Base-by-base conservation (phyloP, 2,797 vertebrate species). In the Antennarius maculatus region DNA sequence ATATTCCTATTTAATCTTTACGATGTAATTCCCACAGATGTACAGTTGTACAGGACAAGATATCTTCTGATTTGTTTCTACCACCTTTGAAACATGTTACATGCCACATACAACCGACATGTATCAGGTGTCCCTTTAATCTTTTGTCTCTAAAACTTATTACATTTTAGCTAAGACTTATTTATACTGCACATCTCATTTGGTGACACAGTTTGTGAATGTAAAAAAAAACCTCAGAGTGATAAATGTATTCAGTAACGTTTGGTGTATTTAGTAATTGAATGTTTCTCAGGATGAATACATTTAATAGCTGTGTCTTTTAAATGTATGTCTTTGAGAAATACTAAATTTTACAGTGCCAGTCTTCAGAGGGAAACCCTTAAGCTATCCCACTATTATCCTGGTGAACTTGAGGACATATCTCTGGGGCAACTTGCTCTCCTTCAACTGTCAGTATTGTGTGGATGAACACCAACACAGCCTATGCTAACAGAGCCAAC, bases 1-100 rank as follows among this genome's bases (percentile, higher is more conserved):
- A 89, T 87, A 90, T 90, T 92, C 67, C 77, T 86, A 71, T 87
- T 88, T 86, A 86, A 89, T 88, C 83, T 88, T 74, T 87, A 55
- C 68, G 76, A 89, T 87, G 84, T 84, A 87, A 89, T 89, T 78
- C 74, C 58, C 27, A 41, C 41, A 76, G 82, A 83, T 83, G 70
- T 83, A 75, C 65, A 84, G 64, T 46, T 61, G 81, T 58, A 28
- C 50, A 59, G 57, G 58, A 70, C 48, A 47, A 69, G 73, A 76
- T 56, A 66, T 77, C 65, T 34, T 76, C n/a, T 0, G 60, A 86
- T 64, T 77, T 82, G 76, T 73, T 79, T 64, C 56, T 49, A 76
- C 79, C 60, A 76, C 68, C 57, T 76, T 58, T 74, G 62, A 65
- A 83, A 74, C 41, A 41, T 39, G 53, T 61, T 54, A 69, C 47